Conservation (phyloP, 2,797 vertebrate species). For the Bradypus variegatus region DNA sequence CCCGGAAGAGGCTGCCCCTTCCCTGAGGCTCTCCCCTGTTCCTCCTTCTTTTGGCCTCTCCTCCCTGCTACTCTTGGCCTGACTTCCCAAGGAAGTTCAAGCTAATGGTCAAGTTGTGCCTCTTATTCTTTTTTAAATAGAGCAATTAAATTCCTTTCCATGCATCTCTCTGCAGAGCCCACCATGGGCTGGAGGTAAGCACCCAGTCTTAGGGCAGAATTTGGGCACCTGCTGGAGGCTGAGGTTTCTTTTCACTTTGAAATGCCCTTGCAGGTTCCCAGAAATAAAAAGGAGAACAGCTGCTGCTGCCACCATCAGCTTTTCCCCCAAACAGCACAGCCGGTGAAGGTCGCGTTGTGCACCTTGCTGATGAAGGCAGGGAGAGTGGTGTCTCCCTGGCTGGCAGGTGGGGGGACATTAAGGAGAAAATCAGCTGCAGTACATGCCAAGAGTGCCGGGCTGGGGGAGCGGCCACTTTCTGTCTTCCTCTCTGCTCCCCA, state of each 20-base stretch:
- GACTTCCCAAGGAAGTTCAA: neutral
- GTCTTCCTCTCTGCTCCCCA: neutral
- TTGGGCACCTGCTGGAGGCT: conserved; percentile 14
- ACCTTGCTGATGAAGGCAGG: conserved; percentile 25
- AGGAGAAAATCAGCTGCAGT: neutral
- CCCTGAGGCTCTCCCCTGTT: neutral
- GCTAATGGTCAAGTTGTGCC: neutral
- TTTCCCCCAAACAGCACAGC: conserved; percentile 34
- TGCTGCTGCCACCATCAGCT: conserved; percentile 48
- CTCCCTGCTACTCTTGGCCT: neutral
- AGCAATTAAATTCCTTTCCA: neutral
- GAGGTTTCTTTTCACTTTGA: conserved; percentile 54
- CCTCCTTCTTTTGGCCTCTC: neutral
- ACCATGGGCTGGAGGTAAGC: neutral
- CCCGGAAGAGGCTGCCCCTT: neutral
- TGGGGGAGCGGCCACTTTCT: neutral
- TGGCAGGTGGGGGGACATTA: neutral
- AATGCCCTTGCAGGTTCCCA: conserved; percentile 57
- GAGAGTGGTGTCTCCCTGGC: neutral
- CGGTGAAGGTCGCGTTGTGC: neutral
- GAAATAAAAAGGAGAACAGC: conserved; percentile 34
- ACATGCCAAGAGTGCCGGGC: accelerated
- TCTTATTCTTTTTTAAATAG: neutral
- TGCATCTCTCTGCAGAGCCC: neutral
- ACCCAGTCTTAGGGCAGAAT: neutral